A percentile compares a stretch with the other conserved stretches of the same genome.
Evolutionary conservation across 2,888 invertebrate species (phyloP).

Genomic region (Kryphioiulus occultus): DNA sequence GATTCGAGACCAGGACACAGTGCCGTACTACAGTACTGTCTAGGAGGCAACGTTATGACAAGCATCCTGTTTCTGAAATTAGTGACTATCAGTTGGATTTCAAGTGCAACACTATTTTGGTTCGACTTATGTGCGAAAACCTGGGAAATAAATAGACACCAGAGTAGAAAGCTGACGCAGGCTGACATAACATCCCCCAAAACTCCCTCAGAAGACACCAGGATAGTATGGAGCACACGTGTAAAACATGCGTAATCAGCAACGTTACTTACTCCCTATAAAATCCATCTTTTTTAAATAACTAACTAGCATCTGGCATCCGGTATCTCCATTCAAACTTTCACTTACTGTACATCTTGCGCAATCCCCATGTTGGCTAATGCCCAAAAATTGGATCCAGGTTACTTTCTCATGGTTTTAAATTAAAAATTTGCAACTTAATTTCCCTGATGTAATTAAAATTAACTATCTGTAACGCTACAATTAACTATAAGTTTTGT

Average conservation of each 20-base stretch:
- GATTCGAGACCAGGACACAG: no score
- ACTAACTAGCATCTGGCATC: background rate
- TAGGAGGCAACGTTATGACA: background rate
- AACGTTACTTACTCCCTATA: background rate
- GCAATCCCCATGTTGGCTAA: background rate
- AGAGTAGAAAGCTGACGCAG: background rate
- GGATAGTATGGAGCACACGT: background rate
- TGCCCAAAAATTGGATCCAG: background rate
- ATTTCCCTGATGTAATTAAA: no score
- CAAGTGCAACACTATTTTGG: background rate
- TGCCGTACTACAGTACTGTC: background rate
- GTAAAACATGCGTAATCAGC: background rate
- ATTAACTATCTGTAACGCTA: no score
- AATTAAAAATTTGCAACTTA: no score
- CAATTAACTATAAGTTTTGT: no score
- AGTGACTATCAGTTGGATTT: background rate
- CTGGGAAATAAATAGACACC: background rate
- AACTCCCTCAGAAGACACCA: background rate
- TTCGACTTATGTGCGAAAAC: background rate
- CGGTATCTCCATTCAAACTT: no score
- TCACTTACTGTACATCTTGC: background rate
- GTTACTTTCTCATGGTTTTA: no score
- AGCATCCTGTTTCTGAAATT: conserved; percentile 16
- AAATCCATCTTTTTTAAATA: background rate
- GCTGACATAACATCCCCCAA: background rate